Conservation (phyloP, 2,888 invertebrate species). For the Heliconius ethilla region DNA sequence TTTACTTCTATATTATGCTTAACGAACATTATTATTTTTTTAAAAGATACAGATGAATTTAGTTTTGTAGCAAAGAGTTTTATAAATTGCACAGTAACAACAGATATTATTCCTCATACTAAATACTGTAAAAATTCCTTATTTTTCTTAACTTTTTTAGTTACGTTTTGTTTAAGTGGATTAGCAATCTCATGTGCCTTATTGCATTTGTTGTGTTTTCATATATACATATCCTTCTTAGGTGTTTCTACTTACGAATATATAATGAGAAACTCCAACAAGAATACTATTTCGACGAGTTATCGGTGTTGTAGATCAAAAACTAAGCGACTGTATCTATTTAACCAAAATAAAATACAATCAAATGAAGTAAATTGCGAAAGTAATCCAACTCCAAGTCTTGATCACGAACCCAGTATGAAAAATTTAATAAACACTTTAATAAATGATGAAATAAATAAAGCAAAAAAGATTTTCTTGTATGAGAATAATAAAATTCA, state of each 20-base stretch:
- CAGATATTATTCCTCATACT: conserved; percentile 46
- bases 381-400: conserved; percentile 17
- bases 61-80: conserved; percentile 80
- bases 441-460: conserved; percentile 66
- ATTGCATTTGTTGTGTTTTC: conserved; percentile 92
- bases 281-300: conserved; percentile 49
- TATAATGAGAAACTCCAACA: conserved; percentile 76
- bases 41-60: conserved; percentile 82
- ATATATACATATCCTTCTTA: conserved; percentile 91
- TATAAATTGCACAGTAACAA: conserved; percentile 60
- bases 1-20: conserved; percentile 87
- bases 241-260: conserved; percentile 96
- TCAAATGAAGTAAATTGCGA: conserved; percentile 26
- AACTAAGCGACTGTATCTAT: conserved; percentile 48
- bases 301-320: conserved; percentile 54
- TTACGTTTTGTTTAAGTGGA: conserved; percentile 86
- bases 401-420: conserved; percentile 39
- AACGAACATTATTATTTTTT: conserved; percentile 85
- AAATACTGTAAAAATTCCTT: conserved; percentile 66
- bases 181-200: conserved; percentile 89
- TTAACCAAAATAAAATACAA: conserved; percentile 39
- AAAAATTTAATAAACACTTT: conserved; percentile 63
- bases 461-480: conserved; percentile 63
- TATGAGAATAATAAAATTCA: conserved; percentile 73
- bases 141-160: conserved; percentile 66